These are phyloP conservation scores for Tipula lateralis DNA, from an alignment of 2,888 invertebrate species.

Conservation along the genomic window DNA sequence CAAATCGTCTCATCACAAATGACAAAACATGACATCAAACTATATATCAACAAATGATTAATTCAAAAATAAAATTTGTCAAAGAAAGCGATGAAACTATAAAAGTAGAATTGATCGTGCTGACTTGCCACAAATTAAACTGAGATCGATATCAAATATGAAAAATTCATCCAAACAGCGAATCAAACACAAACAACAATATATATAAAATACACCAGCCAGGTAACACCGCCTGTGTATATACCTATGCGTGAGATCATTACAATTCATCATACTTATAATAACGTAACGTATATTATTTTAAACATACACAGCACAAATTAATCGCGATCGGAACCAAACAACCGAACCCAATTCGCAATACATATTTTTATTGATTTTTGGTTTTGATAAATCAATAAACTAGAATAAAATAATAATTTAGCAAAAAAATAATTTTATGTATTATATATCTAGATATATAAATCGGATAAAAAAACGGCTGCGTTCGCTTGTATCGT, in stretches of 20 bases:
- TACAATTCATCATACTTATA: slow-evolving; percentile 11
- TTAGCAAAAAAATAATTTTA: slow-evolving; percentile 3
- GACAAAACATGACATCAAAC: not conserved
- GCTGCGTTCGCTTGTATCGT: not conserved
- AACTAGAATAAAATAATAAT: not conserved
- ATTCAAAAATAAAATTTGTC: not conserved
- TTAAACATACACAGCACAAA: not conserved
- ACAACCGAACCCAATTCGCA: not conserved
- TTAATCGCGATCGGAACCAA: not conserved
- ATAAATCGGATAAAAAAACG: not conserved
- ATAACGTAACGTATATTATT: not conserved
- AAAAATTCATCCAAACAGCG: not conserved
- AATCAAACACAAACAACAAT: not conserved
- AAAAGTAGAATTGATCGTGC: not conserved
- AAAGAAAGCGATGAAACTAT: not conserved
- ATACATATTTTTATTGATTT: slow-evolving; percentile 12
- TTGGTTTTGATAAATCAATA: slow-evolving; percentile 2
- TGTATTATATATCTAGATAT: not conserved
- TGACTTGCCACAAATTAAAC: slow-evolving; percentile 24
- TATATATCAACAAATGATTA: not conserved
- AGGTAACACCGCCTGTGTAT: not conserved
- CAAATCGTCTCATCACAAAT: not conserved
- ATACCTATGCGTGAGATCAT: slow-evolving; percentile 3
- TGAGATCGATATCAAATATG: not conserved
- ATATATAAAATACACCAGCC: not conserved